Evolutionary conservation across 2,113 vertebrate species (phyloP).

Genomic region (Octodon degus): DNA sequence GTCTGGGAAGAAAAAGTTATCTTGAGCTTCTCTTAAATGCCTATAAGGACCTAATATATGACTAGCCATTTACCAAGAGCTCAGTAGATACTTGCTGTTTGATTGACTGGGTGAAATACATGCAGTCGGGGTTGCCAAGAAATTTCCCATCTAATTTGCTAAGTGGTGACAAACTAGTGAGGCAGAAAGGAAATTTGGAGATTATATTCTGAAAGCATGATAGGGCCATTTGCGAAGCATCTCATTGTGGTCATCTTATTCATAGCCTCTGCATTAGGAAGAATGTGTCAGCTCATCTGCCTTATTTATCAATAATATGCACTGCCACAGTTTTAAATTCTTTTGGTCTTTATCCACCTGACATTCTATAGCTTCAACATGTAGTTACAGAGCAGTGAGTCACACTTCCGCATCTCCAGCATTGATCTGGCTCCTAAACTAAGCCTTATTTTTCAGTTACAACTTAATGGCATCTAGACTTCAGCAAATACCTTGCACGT

Average conservation of each 20-base stretch:
- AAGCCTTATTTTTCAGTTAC: not conserved
- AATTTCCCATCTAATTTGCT: conserved; percentile 69
- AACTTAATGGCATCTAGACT: not conserved
- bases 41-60: conserved; percentile 29
- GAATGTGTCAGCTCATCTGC: not conserved
- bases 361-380: not conserved
- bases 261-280: not conserved
- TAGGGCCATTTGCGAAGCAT: conserved; percentile 13
- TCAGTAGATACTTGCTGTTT: conserved; percentile 67
- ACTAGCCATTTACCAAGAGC: conserved; percentile 50
- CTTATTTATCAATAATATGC: not conserved
- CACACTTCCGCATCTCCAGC: not conserved
- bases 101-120: conserved; percentile 62
- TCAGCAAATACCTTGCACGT: not conserved
- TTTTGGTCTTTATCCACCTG: conserved; percentile 25
- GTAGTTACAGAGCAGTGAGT: not conserved
- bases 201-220: conserved; percentile 46
- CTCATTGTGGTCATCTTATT: conserved; percentile 16
- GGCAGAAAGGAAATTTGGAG: conserved; percentile 56
- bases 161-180: conserved; percentile 67
- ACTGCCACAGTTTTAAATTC: not conserved
- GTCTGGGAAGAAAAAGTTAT: not conserved
- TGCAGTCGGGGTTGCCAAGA: conserved; percentile 48
- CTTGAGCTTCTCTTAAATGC: conserved; percentile 53
- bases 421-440: not conserved